These are phyloP conservation scores for Drosophila gaucha DNA, from an alignment of 2,888 invertebrate genomes.

Conservation along the genomic window DNA sequence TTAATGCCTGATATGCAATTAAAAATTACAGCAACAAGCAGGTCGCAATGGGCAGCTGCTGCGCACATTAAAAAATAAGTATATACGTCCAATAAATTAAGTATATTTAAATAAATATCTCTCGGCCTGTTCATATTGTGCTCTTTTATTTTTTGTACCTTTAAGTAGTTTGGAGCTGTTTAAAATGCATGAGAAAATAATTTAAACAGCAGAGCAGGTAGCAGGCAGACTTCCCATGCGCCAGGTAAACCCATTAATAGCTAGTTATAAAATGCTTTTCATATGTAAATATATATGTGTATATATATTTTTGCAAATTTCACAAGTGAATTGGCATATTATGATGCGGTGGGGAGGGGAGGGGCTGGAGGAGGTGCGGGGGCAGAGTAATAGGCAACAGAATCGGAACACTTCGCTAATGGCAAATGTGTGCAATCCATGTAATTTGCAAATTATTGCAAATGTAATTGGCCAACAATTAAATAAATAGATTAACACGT, in stretches of 20 bases:
- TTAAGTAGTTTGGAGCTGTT: not conserved
- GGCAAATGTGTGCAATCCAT: not conserved
- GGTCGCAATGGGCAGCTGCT: too few relatives aligned
- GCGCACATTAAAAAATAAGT: slow-evolving; percentile 45
- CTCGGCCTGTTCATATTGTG: not conserved
- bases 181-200: not conserved
- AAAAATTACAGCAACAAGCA: slow-evolving; percentile 59
- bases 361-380: too few relatives aligned
- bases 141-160: too few relatives aligned
- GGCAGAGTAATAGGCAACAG: too few relatives aligned
- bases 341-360: too few relatives aligned
- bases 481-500: slow-evolving; percentile 4
- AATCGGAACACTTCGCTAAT: not conserved
- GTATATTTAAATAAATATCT: not conserved
- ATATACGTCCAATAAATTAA: slow-evolving; percentile 3
- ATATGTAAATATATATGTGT: too few relatives aligned
- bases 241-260: too few relatives aligned
- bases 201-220: too few relatives aligned
- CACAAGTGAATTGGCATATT: too few relatives aligned
- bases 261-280: too few relatives aligned
- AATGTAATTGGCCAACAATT: slow-evolving; percentile 6
- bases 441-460: not conserved
- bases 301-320: too few relatives aligned
- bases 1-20: slow-evolving; percentile 64
- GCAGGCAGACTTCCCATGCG: too few relatives aligned